Conservation (phyloP, 2,888 invertebrate species). For the Chymomyza caudatula region DNA sequence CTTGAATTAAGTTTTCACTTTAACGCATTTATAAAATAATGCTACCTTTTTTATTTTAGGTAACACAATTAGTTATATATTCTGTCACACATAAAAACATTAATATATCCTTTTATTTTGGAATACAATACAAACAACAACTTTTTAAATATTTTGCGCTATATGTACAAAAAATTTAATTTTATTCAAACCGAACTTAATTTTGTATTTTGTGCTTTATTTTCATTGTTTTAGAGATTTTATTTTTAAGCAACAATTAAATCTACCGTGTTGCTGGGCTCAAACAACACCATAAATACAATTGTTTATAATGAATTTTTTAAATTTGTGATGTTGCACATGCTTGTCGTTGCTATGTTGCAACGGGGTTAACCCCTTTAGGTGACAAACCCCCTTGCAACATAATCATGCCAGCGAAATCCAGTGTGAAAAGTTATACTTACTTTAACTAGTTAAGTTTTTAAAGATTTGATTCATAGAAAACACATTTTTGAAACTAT, state of each 20-base stretch:
- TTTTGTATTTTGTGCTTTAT: too few species aligned
- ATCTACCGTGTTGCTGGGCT: slow-evolving; percentile 72
- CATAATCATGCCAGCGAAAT: slow-evolving; percentile 41
- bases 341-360: slow-evolving; percentile 20
- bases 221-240: background rate
- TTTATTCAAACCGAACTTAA: background rate
- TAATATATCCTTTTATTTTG: background rate
- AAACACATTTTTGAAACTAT: slow-evolving; percentile 69
- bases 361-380: slow-evolving; percentile 23
- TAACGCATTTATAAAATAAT: background rate
- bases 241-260: slow-evolving; percentile 49
- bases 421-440: background rate
- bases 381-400: slow-evolving; percentile 58
- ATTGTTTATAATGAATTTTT: slow-evolving; percentile 38
- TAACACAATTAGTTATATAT: background rate
- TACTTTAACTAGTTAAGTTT: slow-evolving; percentile 11
- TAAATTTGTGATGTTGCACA: background rate
- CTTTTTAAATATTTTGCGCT: background rate
- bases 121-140: background rate
- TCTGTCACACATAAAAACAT: background rate
- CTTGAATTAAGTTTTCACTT: background rate
- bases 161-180: background rate
- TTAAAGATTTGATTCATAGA: slow-evolving; percentile 39
- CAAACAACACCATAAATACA: slow-evolving; percentile 69
- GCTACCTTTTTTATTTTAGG: background rate